A percentile compares a stretch with the other conserved stretches of the same genome.
Evolutionary conservation across 92 coral and sea anemone species (phyloP).

Genomic region (Epizoanthus illoricatus): DNA sequence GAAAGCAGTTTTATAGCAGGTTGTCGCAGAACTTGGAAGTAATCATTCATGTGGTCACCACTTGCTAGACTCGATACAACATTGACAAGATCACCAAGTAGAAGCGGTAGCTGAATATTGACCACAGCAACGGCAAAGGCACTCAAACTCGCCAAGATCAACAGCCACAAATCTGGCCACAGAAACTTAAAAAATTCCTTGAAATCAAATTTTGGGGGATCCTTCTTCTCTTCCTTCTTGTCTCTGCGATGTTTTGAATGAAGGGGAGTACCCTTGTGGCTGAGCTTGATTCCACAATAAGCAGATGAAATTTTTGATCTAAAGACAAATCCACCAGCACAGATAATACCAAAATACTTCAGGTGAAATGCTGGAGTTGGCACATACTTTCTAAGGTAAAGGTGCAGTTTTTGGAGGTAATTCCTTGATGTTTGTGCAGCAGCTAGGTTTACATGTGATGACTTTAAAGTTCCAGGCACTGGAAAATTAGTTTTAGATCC

Average conservation of each 20-base stretch:
- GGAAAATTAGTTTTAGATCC: neutral
- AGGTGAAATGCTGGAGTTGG: neutral
- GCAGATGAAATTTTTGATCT: conserved; percentile 64
- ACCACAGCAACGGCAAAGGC: conserved; percentile 96
- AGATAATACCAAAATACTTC: conserved; percentile 51
- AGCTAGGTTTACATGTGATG: neutral
- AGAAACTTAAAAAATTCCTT: conserved; percentile 75
- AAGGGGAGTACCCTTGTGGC: conserved; percentile 71
- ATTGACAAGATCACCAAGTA: conserved; percentile 91
- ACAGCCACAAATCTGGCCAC: conserved; percentile 92
- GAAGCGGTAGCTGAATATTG: conserved; percentile 81
- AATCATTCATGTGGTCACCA: conserved; percentile 70
- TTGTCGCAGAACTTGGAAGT: conserved; percentile 65
- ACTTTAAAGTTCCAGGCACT: neutral
- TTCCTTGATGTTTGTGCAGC: neutral
- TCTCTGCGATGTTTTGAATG: conserved; percentile 17
- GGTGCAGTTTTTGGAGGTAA: conserved; percentile 3
- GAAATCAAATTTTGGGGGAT: conserved; percentile 70
- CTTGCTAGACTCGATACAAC: conserved; percentile 85
- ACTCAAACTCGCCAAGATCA: conserved; percentile 84
- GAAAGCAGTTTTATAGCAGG: conserved; percentile 83
- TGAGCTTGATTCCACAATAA: conserved; percentile 86
- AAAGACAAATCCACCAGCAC: conserved; percentile 48
- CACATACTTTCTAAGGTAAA: conserved; percentile 10
- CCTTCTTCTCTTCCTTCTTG: conserved; percentile 39